Evolutionary conservation across 2,797 vertebrate genomes (phyloP), one percentile per base, ranked within the genome.

Genomic region (Silurus aristotelis): DNA sequence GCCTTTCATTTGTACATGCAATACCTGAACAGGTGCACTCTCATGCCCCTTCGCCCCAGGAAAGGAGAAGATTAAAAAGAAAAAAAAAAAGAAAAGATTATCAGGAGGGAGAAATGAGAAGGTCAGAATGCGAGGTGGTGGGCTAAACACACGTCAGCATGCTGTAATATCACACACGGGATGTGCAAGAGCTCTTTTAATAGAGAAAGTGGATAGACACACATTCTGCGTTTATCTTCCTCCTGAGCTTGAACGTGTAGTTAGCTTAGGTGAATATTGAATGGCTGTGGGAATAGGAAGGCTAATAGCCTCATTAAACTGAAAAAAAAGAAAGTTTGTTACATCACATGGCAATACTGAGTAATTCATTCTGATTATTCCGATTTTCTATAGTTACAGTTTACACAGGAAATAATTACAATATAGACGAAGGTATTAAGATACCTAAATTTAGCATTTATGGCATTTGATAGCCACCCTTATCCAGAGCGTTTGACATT

Each of bases 291-390:
- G 61, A 52, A 52, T 7, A 52, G 79, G 31, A 55, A 67, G 63
- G 67, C 79, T 81, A 67, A 67, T 56, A 55, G 79, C 46, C 48
- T 67, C 63, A 81, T 81, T 81, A 81, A 19, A 68, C 79, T 31
- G 9, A 64, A 52, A 80, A 81, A 52, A 55, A 31, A 55, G 46
- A 67, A 80, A 31, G 25, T 61, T 80, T 27, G 61, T 52, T 80
- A 27, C 63, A 7, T n/a, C 20, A 63, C 76, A 61, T 1, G 6
- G 1, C 17, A 8, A 31, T 63, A 13, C 1, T 64, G 7, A 63
- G n/a, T 63, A 25, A 43, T 61, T 22, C 6, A 79, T 46, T 46
- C 22, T 63, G 58, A n/a, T n/a, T 46, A 12, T 6, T 78, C 56
- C 38, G 56, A 43, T 19, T 56, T 76, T 19, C 27, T 38, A 38